Conservation (phyloP, 2,888 invertebrate genomes). For the Apotomis capreana region DNA sequence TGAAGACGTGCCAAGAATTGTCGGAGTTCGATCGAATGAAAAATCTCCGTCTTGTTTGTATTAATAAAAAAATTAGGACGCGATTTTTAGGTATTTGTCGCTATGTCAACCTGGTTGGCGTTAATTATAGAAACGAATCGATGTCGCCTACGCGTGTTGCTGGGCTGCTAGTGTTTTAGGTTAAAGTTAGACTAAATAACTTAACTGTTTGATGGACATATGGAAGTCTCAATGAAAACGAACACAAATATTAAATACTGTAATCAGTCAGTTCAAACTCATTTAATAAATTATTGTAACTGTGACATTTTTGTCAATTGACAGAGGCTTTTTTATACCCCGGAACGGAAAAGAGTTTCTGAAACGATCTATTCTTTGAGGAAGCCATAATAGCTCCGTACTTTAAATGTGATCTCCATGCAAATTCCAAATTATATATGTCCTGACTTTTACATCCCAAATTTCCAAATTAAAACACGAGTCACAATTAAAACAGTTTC, state of each 20-base stretch:
- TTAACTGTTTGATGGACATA: too few species aligned
- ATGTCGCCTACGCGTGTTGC: background rate
- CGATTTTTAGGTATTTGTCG: constrained; percentile 8
- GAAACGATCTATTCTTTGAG: too few species aligned
- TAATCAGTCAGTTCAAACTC: too few species aligned
- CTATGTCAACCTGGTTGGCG: constrained; percentile 1
- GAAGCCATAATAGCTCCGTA: too few species aligned
- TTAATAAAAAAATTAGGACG: constrained; percentile 28
- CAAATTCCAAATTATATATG: background rate
- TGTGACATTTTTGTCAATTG: too few species aligned
- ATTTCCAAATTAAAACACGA: constrained; percentile 57
- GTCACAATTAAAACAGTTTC: constrained; percentile 58
- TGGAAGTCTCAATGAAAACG: too few species aligned
- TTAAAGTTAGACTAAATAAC: background rate
- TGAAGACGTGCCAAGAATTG: constrained; percentile 77
- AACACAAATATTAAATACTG: too few species aligned
- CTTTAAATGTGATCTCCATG: background rate
- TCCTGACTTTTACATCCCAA: background rate
- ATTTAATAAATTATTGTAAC: too few species aligned
- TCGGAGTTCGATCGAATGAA: constrained; percentile 72
- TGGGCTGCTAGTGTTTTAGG: background rate
- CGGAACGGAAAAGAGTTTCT: too few species aligned
- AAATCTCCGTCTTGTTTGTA: constrained; percentile 70
- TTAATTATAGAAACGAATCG: constrained; percentile 11
- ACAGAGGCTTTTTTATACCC: too few species aligned